Base-by-base conservation (phyloP, 1,140 invertebrate species). In the Cyclina sinensis region DNA sequence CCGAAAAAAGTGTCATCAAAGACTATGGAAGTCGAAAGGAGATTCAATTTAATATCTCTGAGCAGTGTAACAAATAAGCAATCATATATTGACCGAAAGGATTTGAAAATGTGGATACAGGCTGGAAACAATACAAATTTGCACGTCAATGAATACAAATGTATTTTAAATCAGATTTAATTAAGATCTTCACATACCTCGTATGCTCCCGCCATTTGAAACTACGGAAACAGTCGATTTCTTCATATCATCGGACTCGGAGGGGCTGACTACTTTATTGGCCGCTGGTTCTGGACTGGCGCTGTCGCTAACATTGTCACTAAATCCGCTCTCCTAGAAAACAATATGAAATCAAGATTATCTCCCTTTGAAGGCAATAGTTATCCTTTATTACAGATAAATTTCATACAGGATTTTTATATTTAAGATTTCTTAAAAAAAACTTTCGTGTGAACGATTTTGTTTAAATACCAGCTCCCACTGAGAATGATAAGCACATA, bases 181-280 rank as follows among this genome's bases (percentile, higher is more conserved):
- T 51, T 9, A 11, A 51, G 48, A 18, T 51, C 48, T 51, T 51
- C 18, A 18, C 46, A 86, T 81, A 91, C 91, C 91, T 89, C 87
- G 90, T 0, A 92, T 37, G 83, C 90, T 87, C 12, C 85, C 85
- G 24, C 74, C 48, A 37, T 68, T 80, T 9, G 32, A 37, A 1
- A 65, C n/a, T 18, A 78, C 74, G 0, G 85, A 87, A 2, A 46
- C 35, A 2, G 35, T 39, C 0, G 85, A 80, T 37, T 80, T 87
- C n/a, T 87, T 87, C 46, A 80, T 79, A 0, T 87, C 85, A 21
- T 87, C 85, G n/a, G 85, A 87, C 11, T 46, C 74, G 0, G 57
- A 59, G 0, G 85, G 73, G 62, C 78, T 87, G 2, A n/a, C 57
- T 2, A 68, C 37, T 83, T 87, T 87, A 0, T 51, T 35, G 27